These are phyloP conservation scores for Indri indri DNA, from an alignment of 2,113 vertebrate species.

Conservation along the genomic window DNA sequence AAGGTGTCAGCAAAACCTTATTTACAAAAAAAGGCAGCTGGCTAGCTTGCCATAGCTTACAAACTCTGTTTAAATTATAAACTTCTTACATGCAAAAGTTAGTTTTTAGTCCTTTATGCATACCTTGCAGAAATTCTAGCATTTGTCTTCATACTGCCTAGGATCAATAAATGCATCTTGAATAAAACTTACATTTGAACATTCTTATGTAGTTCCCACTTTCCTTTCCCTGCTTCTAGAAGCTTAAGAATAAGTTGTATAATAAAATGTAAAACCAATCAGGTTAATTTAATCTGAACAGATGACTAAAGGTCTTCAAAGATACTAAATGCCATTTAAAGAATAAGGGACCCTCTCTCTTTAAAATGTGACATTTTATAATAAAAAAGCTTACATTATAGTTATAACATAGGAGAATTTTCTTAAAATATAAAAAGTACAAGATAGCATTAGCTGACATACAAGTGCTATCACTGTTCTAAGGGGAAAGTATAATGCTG, in stretches of 20 bases:
- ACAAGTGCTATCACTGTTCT: not conserved
- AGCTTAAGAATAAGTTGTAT: not conserved
- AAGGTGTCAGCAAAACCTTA: not conserved
- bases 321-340: not conserved
- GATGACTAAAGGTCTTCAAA: not conserved
- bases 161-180: not conserved
- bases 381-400: not conserved
- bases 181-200: not conserved
- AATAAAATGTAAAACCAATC: not conserved
- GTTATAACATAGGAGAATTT: not conserved
- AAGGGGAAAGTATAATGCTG: not conserved
- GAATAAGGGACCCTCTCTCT: not conserved
- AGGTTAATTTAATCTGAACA: not conserved
- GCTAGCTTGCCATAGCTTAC: not conserved
- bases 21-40: not conserved
- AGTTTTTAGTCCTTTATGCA: not conserved
- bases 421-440: not conserved
- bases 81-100: not conserved
- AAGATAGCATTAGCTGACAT: not conserved
- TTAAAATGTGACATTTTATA: not conserved
- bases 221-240: not conserved
- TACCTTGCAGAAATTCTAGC: not conserved
- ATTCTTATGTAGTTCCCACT: not conserved
- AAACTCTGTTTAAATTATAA: not conserved
- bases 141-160: not conserved